Conservation (phyloP, 2,113 vertebrate species). For the Apus apus region DNA sequence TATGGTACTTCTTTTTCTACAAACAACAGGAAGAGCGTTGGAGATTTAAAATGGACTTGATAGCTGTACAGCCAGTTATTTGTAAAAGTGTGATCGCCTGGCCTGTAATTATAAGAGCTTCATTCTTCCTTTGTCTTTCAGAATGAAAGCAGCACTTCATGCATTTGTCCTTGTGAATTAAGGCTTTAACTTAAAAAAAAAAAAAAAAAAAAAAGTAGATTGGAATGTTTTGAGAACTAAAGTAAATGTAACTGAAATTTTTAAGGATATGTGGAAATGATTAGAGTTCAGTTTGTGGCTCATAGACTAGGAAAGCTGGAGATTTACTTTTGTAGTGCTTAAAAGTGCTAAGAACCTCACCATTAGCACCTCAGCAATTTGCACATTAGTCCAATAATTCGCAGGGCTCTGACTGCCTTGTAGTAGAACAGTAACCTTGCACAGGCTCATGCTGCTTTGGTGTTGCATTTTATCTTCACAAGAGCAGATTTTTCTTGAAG, state of each 20-base stretch:
- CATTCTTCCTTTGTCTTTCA: neutral
- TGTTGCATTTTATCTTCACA: slow-evolving; percentile 28
- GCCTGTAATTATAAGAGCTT: neutral
- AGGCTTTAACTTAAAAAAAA: neutral
- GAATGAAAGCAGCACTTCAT: neutral
- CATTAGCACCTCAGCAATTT: slow-evolving; percentile 22
- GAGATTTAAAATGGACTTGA: neutral
- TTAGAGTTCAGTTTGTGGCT: neutral
- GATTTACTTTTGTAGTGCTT: neutral
- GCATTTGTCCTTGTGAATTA: neutral
- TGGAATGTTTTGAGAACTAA: neutral
- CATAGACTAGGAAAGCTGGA: neutral
- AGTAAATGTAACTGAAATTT: neutral
- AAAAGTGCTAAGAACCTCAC: neutral
- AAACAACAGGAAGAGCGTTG: neutral
- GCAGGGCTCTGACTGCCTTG: neutral
- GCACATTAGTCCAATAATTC: slow-evolving; percentile 38
- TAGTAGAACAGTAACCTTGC: slow-evolving; percentile 37
- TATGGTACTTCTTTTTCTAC: neutral
- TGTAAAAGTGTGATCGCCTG: neutral
- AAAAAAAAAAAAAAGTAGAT: no score
- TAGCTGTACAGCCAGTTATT: neutral
- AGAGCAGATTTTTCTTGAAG: slow-evolving; percentile 46
- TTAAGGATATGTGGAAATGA: neutral
- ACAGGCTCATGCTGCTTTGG: neutral